Evolutionary conservation across 2,113 vertebrate genomes (phyloP), one percentile per base, ranked within the genome.

Genomic region (Hemibagrus wyckioides): DNA sequence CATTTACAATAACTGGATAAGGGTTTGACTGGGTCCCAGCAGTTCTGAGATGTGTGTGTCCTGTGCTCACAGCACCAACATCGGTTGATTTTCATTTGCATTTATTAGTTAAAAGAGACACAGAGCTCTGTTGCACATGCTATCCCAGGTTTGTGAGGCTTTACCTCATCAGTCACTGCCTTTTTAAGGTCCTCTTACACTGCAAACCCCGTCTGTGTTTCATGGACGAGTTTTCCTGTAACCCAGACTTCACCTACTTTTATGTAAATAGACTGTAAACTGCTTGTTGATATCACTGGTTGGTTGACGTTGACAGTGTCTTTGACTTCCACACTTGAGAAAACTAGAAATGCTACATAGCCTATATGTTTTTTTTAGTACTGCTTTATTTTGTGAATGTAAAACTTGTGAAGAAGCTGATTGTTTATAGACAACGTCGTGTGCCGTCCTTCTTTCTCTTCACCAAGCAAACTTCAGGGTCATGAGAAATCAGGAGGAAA

Each of bases 241-340:
- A 79, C 33, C 44, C 69, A 77, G 48, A 33, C 6, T 44, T 73
- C 44, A 21, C 25, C 23, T 50, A 21, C 41, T 61, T 81, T 84
- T 87, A 65, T 92, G 92, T 93, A 92, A 91, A 94, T 93, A 92
- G 82, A 82, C 86, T 94, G 93, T 93, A 92, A 92, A 91, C 89
- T 71, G 90, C 44, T 82, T 83, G 56, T 82, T 84, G 61, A 84
- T 52, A 84, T 86, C 75, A 79, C 61, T 71, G 76, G 73, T 13
- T 19, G 50, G 41, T 80, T 90, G 67, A 82, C 87, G 50, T 84
- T 88, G 81, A 80, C 88, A 80, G 56, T 87, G 86, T 90, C 82
- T 61, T 89, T 86, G 80, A 84, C 73, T 21, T 90, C 82, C 75
- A 85, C 69, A 63, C 54, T 77, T 81, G 82, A 82, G 79, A 83